A percentile compares a stretch with the other conserved stretches of the same genome.
phyloP scores from a whole-genome alignment of 2,888 invertebrate genomes.

The Serripes groenlandicus region DNA sequence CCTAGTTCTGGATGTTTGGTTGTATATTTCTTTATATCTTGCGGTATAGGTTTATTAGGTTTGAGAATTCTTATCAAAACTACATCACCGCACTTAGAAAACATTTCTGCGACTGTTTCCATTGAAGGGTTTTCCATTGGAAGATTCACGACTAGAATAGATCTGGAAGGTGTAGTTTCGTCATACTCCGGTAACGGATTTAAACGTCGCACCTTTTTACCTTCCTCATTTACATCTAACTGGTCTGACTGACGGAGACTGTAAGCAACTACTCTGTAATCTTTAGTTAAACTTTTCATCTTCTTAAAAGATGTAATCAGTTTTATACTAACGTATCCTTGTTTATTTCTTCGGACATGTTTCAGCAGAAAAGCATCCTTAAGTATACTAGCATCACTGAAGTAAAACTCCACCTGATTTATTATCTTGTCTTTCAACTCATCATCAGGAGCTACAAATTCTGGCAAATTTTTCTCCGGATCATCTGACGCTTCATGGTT shows the following conservation, averaged over 20 bases:
- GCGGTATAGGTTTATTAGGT: conserved; percentile 96
- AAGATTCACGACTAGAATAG: conserved; percentile 95
- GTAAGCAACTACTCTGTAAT: conserved; percentile 96
- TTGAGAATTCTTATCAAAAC: conserved; percentile 94
- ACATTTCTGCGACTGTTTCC: conserved; percentile 96
- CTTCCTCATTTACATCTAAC: conserved; percentile 95
- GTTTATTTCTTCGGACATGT: conserved; percentile 97
- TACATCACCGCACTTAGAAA: conserved; percentile 95
- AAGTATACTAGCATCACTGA: conserved; percentile 97
- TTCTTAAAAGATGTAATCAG: conserved; percentile 97
- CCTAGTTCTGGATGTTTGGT: conserved; percentile 96
- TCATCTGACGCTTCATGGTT: conserved; percentile 72
- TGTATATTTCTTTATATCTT: conserved; percentile 96
- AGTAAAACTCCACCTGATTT: conserved; percentile 94
- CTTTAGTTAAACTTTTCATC: conserved; percentile 96
- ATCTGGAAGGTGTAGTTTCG: conserved; percentile 96
- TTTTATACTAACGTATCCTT: conserved; percentile 97
- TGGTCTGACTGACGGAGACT: conserved; percentile 92
- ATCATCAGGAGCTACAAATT: conserved; percentile 81
- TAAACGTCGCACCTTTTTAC: conserved; percentile 94
- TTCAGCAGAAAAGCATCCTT: conserved; percentile 98
- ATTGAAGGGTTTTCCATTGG: conserved; percentile 94
- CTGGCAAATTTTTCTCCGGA: conserved; percentile 56
- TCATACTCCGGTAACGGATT: conserved; percentile 95
- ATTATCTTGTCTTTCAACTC: conserved; percentile 82